phyloP scores from a whole-genome alignment of 2,797 vertebrate species.

The Sebastiscus albofasciatus region DNA sequence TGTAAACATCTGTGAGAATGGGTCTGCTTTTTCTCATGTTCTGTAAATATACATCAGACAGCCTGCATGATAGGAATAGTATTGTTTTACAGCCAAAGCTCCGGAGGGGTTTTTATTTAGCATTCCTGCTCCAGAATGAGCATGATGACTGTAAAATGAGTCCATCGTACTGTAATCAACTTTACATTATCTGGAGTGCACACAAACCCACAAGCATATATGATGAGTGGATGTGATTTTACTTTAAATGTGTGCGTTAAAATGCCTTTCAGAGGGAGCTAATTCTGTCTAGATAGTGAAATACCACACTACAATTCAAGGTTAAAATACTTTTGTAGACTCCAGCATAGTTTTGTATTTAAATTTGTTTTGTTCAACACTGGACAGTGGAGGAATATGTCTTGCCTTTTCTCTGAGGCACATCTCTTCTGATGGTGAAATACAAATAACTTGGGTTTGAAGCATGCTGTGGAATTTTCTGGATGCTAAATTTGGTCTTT shows the following conservation, averaged over 20 bases:
- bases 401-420: neutral
- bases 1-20: constrained; percentile 70
- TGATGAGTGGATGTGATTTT: constrained; percentile 39
- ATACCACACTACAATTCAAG: constrained; percentile 5
- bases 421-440: constrained; percentile 12
- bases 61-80: constrained; percentile 56
- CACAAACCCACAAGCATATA: constrained; percentile 47
- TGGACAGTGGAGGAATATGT: neutral
- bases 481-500: constrained; percentile 31
- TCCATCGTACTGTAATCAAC: constrained; percentile 68
- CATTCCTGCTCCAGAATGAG: constrained; percentile 40
- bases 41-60: constrained; percentile 69
- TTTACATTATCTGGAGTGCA: constrained; percentile 54
- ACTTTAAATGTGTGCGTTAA: constrained; percentile 26
- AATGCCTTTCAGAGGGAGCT: constrained; percentile 15
- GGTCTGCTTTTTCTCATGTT: constrained; percentile 59
- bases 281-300: constrained; percentile 14
- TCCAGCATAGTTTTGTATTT: neutral
- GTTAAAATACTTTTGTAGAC: neutral
- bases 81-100: constrained; percentile 70
- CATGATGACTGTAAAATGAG: constrained; percentile 62
- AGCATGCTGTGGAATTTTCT: constrained; percentile 31
- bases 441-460: constrained; percentile 25
- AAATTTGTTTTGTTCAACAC: neutral
- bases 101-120: constrained; percentile 60